phyloP scores from a whole-genome alignment of 2,113 vertebrate genomes.

The Diglossa brunneiventris region DNA sequence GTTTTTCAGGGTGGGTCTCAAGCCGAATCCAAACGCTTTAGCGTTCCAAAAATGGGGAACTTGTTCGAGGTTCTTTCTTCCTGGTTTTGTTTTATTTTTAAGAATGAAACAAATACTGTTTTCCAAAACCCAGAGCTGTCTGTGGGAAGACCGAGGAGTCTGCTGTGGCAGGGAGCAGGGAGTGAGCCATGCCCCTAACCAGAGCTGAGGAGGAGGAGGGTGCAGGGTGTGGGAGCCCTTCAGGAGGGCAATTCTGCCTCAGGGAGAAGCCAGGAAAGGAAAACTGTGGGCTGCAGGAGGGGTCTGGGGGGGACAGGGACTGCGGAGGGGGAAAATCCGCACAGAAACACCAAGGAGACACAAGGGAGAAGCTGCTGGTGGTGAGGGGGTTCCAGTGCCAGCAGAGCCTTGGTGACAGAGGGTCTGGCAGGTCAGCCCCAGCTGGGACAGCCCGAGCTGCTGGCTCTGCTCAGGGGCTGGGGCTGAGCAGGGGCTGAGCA shows the following conservation, averaged over 20 bases:
- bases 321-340: rapidly evolving
- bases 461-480: too few species aligned
- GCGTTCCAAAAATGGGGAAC: background rate
- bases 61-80: background rate
- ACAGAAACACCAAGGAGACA: background rate
- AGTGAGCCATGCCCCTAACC: background rate
- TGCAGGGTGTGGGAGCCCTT: background rate
- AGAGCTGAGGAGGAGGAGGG: background rate
- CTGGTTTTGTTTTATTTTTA: background rate
- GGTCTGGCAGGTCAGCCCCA: too few species aligned
- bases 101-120: background rate
- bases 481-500: too few species aligned
- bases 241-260: background rate
- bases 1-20: background rate
- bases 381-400: background rate
- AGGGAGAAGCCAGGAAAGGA: background rate
- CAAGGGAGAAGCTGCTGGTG: background rate
- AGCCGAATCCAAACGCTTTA: background rate
- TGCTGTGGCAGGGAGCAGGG: background rate
- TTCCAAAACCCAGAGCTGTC: background rate
- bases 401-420: background rate
- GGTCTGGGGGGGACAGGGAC: background rate
- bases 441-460: background rate
- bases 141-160: background rate
- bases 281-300: background rate